A percentile compares a stretch with the other conserved stretches of the same genome.
Conservation (phyloP, 2,113 vertebrate species). For the Oreochromis aureus region DNA sequence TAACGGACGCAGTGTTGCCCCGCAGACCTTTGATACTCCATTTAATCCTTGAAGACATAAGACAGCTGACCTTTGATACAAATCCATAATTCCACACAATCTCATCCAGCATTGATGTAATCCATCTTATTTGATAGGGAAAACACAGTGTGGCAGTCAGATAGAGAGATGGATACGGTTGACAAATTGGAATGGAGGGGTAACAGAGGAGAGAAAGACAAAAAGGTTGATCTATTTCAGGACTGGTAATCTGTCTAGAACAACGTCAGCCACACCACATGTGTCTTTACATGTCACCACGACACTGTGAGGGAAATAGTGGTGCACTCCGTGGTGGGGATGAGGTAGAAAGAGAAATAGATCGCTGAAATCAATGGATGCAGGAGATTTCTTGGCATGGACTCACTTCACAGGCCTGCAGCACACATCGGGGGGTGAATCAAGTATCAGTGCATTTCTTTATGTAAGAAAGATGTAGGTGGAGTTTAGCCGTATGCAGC, state of each 20-base stretch:
- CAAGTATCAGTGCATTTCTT: not conserved
- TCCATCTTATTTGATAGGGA: conserved; percentile 16
- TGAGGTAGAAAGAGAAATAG: conserved; percentile 59
- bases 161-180: not conserved
- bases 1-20: not conserved
- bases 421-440: not conserved
- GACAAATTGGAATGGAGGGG: not conserved
- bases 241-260: conserved; percentile 56
- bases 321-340: conserved; percentile 45
- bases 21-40: not conserved
- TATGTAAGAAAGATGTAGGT: not conserved
- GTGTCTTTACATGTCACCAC: conserved; percentile 67
- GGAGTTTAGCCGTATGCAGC: not conserved
- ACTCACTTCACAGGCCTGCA: conserved; percentile 50
- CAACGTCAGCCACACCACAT: conserved; percentile 44
- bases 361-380: conserved; percentile 60
- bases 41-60: conserved; percentile 37
- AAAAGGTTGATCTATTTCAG: conserved; percentile 65
- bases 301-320: conserved; percentile 40
- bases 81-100: conserved; percentile 26
- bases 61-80: conserved; percentile 26
- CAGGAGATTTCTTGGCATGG: conserved; percentile 55
- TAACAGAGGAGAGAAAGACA: not conserved
- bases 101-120: conserved; percentile 2
- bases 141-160: not conserved